Percentiles rank a stretch among this genome's conserved stretches.
These are phyloP conservation scores for Holothuria scabra DNA, from an alignment of 53 echinoderm and acorn worm genomes.

Conservation along the genomic window DNA sequence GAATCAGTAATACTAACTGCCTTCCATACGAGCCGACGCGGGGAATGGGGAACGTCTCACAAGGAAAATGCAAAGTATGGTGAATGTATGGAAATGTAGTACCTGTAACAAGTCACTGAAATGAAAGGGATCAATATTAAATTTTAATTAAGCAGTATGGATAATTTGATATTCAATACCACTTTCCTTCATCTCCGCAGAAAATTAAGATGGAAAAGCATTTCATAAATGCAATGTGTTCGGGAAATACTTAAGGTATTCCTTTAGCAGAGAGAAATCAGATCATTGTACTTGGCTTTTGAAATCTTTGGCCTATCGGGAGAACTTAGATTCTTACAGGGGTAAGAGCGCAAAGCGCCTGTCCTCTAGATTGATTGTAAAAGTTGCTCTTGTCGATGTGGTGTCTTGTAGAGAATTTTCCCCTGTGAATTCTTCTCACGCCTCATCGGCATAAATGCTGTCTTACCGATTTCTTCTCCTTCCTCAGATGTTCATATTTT, in stretches of 20 bases:
- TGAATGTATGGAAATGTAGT: no score
- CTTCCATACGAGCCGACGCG: no score
- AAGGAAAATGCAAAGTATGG: no score
- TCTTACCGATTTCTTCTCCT: conserved; percentile 53
- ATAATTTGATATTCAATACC: neutral
- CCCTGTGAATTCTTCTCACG: conserved; percentile 15
- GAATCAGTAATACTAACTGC: no score
- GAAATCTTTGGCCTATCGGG: neutral
- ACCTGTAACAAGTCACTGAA: no score
- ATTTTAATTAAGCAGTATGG: no score
- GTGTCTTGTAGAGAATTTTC: conserved; percentile 50
- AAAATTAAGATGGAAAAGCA: neutral
- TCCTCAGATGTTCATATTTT: conserved; percentile 44
- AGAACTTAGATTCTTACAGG: neutral
- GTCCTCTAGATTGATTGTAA: neutral
- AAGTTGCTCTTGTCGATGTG: conserved; percentile 36
- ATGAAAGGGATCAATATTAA: no score
- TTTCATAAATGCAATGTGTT: neutral
- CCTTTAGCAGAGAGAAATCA: conserved; percentile 4
- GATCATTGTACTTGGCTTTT: neutral
- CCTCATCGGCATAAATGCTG: conserved; percentile 32
- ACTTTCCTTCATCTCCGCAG: neutral
- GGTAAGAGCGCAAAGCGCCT: neutral
- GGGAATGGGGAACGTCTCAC: no score
- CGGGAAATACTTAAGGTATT: neutral